Evolutionary conservation across 2,113 vertebrate genomes (phyloP), one percentile per base, ranked within the genome.

Genomic region (Gavia stellata): DNA sequence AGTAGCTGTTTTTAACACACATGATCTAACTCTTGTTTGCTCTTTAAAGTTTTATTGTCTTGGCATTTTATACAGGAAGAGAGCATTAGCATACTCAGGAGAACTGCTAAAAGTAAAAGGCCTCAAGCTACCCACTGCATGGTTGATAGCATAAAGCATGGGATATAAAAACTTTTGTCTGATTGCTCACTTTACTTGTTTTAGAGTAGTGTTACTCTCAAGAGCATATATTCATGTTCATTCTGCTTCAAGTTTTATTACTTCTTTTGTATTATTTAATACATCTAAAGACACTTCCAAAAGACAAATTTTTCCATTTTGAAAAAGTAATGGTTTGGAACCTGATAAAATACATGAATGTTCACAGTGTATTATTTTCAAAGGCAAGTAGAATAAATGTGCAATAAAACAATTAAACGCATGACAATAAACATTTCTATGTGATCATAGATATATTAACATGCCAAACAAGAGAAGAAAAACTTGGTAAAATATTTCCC

Each of bases 301-400:
- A 99, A 99, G 98, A 99, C 98, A 99, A 98, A 99, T 98, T 99
- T 99, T 99, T 99, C 99, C 99, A 99, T 99, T 99, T 99, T 98
- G 98, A 98, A 96, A 97, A 98, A 98, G 98, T 98, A 98, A 98
- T 97, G 98, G 97, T 97, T 98, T 97, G 94, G 97, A 98, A 98
- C 92, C 92, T 93, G 92, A 96, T 97, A 97, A 98, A 98, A 97
- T 95, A 97, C 88, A 86, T 96, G 96, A 97, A 97, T 63, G 87
- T 94, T 97, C 95, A 88, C 72, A 86, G 68, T 67, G 63, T 90
- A 70, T 59, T 59, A 91, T 91, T 94, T 93, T 93, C 95, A 97
- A 97, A 97, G 92, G 91, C 91, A 93, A 96, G 61, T 55, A 88
- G 82, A 96, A 92, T 90, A 94, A 95, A 97, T 91, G 94, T 53